Evolutionary conservation across 2,888 invertebrate species (phyloP).

Genomic region (Oligia strigilis): DNA sequence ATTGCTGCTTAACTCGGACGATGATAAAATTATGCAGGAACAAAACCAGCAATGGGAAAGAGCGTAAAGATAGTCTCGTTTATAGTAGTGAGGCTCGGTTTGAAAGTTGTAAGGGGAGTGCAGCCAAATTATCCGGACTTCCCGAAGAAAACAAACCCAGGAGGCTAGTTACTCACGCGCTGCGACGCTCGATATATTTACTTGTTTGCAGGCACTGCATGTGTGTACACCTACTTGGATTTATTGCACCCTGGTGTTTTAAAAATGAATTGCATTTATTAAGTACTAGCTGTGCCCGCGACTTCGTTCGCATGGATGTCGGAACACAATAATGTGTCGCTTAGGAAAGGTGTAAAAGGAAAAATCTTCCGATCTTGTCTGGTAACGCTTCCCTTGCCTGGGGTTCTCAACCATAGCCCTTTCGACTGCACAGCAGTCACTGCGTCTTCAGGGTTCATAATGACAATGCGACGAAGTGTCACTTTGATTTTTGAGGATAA

Average conservation of each 20-base stretch:
- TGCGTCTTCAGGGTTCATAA: too few relatives aligned
- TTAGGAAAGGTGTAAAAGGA: too few relatives aligned
- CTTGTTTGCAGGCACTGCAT: slow-evolving; percentile 56
- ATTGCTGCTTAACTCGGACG: slow-evolving; percentile 61
- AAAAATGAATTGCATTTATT: not conserved
- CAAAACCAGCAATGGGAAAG: slow-evolving; percentile 66
- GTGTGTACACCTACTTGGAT: slow-evolving; percentile 36
- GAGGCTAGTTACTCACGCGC: slow-evolving; percentile 74
- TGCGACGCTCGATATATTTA: slow-evolving; percentile 71
- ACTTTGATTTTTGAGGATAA: too few relatives aligned
- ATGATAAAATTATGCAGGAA: rapidly evolving
- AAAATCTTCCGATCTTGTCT: too few relatives aligned
- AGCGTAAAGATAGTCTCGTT: not conserved
- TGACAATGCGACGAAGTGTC: too few relatives aligned
- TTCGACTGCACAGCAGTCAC: too few relatives aligned
- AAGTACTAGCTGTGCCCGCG: too few relatives aligned
- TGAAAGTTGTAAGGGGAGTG: slow-evolving; percentile 69
- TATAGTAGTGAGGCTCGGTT: slow-evolving; percentile 11
- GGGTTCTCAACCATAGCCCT: too few relatives aligned
- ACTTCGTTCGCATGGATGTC: too few relatives aligned
- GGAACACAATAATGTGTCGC: too few relatives aligned
- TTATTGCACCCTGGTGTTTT: slow-evolving; percentile 56
- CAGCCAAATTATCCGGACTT: slow-evolving; percentile 84
- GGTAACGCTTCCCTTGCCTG: too few relatives aligned
- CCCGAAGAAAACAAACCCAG: slow-evolving; percentile 81